Conservation (phyloP, 2,888 invertebrate species). For the Theodoxus fluviatilis region DNA sequence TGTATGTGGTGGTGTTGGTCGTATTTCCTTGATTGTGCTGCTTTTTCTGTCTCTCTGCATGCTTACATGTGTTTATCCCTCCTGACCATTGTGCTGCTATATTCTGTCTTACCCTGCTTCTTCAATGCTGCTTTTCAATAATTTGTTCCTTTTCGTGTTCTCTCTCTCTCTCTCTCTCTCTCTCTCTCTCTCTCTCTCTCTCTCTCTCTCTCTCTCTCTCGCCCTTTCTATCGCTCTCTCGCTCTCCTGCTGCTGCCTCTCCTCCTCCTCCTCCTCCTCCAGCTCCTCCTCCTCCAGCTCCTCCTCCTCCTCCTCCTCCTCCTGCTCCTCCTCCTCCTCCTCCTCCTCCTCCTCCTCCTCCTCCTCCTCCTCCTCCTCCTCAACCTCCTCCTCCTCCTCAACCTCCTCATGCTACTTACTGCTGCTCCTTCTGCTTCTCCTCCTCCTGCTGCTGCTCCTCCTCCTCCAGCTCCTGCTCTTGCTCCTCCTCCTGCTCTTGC, state of each 20-base stretch:
- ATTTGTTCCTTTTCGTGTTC: constrained; percentile 5
- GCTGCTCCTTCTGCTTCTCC: neutral
- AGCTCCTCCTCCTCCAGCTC: neutral
- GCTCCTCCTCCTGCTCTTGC: neutral
- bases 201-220: constrained; percentile 11
- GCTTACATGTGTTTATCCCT: too few relatives aligned
- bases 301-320: neutral
- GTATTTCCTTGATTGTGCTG: too few relatives aligned
- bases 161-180: constrained; percentile 1
- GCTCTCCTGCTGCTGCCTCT: neutral
- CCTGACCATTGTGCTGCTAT: too few relatives aligned
- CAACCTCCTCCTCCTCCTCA: neutral
- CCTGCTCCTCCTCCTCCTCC: neutral
- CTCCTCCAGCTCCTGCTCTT: neutral
- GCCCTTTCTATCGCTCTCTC: constrained; percentile 5
- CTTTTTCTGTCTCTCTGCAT: too few relatives aligned
- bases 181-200: constrained; percentile 19
- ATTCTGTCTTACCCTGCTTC: too few relatives aligned
- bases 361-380: neutral
- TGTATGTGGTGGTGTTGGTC: too few relatives aligned
- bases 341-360: neutral
- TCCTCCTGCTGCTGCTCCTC: too few relatives aligned
- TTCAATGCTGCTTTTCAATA: too few relatives aligned
- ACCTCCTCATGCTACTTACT: neutral
- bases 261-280: neutral